Percentiles rank a stretch among this genome's conserved stretches.
Evolutionary conservation across 2,888 invertebrate genomes (phyloP).

Genomic region (Ametastegia equiseti): DNA sequence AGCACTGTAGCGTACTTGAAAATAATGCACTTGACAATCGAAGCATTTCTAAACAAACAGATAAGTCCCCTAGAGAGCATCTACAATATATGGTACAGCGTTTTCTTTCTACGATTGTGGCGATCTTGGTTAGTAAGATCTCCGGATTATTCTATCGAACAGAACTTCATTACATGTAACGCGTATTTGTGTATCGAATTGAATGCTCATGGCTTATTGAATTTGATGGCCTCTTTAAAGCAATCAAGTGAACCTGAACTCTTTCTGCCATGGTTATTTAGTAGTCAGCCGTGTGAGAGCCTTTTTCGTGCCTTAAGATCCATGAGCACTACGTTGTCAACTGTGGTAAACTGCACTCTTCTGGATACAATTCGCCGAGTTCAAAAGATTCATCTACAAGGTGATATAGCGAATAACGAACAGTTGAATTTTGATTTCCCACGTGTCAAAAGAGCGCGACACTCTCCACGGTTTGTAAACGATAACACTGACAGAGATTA

Average conservation of each 20-base stretch:
- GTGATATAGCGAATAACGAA: conserved; percentile 49
- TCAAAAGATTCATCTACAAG: conserved; percentile 46
- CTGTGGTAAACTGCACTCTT: conserved; percentile 50
- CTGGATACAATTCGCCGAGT: conserved; percentile 50
- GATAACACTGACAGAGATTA: background rate
- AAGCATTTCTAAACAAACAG: conserved; percentile 50
- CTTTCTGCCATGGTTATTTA: conserved; percentile 50
- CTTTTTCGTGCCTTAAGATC: conserved; percentile 43
- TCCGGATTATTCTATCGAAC: conserved; percentile 53
- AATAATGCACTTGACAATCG: conserved; percentile 54
- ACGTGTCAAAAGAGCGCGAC: conserved; percentile 5
- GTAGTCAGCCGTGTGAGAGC: conserved; percentile 50
- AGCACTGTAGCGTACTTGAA: conserved; percentile 58
- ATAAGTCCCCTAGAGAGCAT: conserved; percentile 52
- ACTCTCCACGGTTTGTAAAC: background rate
- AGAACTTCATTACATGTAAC: conserved; percentile 58
- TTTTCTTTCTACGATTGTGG: conserved; percentile 57
- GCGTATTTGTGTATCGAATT: conserved; percentile 55
- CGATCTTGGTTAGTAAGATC: conserved; percentile 54
- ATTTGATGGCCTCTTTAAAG: conserved; percentile 31
- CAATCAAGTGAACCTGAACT: conserved; percentile 14
- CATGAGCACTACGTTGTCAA: conserved; percentile 31
- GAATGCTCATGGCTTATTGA: conserved; percentile 54
- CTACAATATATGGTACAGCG: conserved; percentile 56
- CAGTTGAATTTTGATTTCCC: conserved; percentile 9